Evolutionary conservation across 2,888 invertebrate species (phyloP).

Genomic region (Xestia c-nigrum): DNA sequence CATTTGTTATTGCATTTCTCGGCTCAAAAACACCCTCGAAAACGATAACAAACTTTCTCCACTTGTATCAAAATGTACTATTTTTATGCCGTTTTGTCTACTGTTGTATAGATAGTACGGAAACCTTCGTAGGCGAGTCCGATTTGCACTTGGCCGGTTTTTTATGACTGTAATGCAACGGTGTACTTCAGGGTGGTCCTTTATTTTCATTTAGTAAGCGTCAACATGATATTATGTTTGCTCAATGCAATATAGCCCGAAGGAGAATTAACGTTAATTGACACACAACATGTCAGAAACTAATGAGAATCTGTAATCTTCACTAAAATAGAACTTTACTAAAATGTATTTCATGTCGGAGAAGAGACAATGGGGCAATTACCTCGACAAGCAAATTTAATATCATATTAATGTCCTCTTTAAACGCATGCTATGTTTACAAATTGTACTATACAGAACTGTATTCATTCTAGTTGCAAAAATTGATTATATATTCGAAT

Average conservation of each 20-base stretch:
- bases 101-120: too few species aligned
- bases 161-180: not conserved
- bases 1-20: too few species aligned
- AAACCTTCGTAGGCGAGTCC: too few species aligned
- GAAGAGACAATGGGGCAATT: not conserved
- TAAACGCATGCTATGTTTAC: not conserved
- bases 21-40: too few species aligned
- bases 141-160: too few species aligned
- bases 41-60: too few species aligned
- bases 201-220: not conserved
- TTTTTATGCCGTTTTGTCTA: too few species aligned
- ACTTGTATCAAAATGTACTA: too few species aligned
- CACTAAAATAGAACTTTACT: not conserved
- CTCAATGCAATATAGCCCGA: not conserved
- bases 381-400: not conserved
- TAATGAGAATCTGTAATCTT: not conserved
- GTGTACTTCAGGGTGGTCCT: not conserved
- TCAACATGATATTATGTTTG: not conserved
- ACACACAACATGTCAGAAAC: not conserved
- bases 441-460: not conserved
- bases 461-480: not conserved
- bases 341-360: constrained; percentile 1
- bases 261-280: not conserved
- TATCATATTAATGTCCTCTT: not conserved
- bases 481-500: not conserved